Conservation (phyloP, 2,797 vertebrate species). For the Alexandromys oeconomus region DNA sequence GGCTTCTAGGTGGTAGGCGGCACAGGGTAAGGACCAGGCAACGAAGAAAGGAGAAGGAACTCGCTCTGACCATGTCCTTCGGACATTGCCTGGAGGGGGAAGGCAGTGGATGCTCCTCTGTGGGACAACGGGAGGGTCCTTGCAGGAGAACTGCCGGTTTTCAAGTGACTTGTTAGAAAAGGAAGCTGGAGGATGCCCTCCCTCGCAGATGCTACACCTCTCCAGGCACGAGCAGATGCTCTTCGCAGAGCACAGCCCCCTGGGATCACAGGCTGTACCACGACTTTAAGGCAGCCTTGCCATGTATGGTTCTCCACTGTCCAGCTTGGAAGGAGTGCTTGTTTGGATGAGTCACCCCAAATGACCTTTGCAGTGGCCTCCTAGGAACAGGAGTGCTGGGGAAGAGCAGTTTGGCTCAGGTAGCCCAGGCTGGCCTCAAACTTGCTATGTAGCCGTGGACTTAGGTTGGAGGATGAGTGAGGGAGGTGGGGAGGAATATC, state of each 20-base stretch:
- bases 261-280: background rate
- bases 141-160: background rate
- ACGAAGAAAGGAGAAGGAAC: background rate
- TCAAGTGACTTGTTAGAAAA: background rate
- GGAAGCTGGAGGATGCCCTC: background rate
- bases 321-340: background rate
- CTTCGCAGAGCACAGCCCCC: background rate
- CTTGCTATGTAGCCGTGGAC: background rate
- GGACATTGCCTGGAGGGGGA: background rate
- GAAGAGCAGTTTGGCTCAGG: background rate
- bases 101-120: background rate
- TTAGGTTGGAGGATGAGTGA: background rate
- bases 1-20: rapidly evolving
- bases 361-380: background rate
- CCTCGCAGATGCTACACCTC: background rate
- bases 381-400: background rate
- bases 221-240: background rate
- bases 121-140: background rate
- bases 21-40: background rate
- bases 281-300: background rate
- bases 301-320: background rate
- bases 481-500: background rate
- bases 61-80: background rate
- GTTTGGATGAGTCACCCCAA: background rate
- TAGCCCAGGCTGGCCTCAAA: background rate